Conservation (phyloP, 2,113 vertebrate genomes). For the Ailurus styani region DNA sequence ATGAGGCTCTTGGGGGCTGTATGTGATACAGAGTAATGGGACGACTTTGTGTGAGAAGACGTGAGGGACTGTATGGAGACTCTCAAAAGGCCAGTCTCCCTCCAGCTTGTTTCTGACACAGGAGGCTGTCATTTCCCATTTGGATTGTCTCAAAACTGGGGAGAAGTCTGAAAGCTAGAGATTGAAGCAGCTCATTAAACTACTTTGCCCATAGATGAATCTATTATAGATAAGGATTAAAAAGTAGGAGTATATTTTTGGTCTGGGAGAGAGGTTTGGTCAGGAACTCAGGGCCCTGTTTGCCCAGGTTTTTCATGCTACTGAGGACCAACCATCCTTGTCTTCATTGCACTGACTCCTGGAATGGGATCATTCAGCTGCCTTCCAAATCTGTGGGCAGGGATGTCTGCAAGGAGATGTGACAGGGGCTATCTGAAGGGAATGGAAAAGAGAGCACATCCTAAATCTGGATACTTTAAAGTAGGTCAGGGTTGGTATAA, state of each 20-base stretch:
- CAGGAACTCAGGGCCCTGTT: not conserved
- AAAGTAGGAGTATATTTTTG: not conserved
- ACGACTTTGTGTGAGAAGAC: not conserved
- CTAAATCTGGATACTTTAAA: not conserved
- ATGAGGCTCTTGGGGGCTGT: not conserved
- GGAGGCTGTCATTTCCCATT: not conserved
- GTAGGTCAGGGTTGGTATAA: not conserved
- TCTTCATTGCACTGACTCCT: not conserved
- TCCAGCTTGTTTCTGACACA: not conserved
- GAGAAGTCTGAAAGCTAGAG: not conserved
- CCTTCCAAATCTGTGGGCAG: not conserved
- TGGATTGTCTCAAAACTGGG: not conserved
- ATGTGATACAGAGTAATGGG: not conserved
- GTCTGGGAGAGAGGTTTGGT: not conserved
- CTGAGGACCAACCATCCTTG: not conserved
- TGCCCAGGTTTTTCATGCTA: not conserved
- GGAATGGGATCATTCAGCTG: not conserved
- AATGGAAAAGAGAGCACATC: not conserved
- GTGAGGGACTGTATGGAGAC: rapidly evolving
- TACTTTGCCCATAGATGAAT: not conserved
- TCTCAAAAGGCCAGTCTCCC: not conserved
- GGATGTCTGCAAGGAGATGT: not conserved
- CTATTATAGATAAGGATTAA: not conserved
- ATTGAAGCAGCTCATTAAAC: not conserved
- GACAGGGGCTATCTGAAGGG: not conserved